Conservation (phyloP, 2,888 invertebrate genomes). For the Nemotelus nigrinus region DNA sequence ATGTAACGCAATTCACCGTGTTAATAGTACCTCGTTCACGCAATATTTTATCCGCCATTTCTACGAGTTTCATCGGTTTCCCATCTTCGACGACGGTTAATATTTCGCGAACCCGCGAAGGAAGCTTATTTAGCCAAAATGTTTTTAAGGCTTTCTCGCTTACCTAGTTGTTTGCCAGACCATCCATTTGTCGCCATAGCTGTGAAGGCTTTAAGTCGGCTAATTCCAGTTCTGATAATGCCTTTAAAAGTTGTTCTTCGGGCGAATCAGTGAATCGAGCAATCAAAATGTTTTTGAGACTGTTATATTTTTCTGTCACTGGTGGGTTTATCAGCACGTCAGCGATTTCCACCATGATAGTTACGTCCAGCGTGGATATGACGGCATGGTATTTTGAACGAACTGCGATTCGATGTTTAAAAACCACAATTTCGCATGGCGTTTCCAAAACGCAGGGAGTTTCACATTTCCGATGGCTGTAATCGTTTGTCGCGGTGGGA, state of each 20-base stretch:
- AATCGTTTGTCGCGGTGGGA: no score
- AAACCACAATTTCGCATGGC: not conserved
- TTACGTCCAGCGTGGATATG: not conserved
- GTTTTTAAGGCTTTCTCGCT: no score
- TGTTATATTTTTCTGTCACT: not conserved
- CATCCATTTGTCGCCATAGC: no score
- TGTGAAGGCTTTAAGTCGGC: no score
- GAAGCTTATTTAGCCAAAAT: no score
- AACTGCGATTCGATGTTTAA: slow-evolving; percentile 6
- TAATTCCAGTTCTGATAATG: not conserved
- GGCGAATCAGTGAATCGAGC: slow-evolving; percentile 8
- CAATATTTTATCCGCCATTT: no score
- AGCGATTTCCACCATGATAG: slow-evolving; percentile 8
- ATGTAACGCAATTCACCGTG: no score
- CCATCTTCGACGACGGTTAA: no score
- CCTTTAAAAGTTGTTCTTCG: not conserved
- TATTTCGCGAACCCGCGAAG: no score
- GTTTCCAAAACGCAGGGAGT: slow-evolving; percentile 18
- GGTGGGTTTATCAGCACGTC: slow-evolving; percentile 7
- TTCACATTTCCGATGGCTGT: not conserved
- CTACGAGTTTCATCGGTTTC: no score
- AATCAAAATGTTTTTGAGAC: not conserved
- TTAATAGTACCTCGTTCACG: no score
- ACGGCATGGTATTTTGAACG: slow-evolving; percentile 11
- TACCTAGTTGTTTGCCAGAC: no score